A percentile compares a stretch with the other conserved stretches of the same genome.
Evolutionary conservation across 2,113 vertebrate species (phyloP).

Genomic region (Phalacrocorax brasilianus): DNA sequence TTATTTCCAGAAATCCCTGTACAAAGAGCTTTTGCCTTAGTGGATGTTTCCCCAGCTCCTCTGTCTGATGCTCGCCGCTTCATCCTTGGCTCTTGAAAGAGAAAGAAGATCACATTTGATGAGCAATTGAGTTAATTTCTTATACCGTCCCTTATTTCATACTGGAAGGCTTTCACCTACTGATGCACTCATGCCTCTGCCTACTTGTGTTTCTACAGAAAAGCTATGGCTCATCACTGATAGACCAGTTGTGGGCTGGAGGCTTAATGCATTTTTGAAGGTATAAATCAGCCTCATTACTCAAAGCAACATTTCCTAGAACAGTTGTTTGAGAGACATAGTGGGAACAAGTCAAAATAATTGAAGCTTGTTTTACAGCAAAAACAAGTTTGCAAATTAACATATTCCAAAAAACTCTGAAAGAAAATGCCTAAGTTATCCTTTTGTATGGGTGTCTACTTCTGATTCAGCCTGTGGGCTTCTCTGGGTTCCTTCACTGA

Average conservation of each 20-base stretch:
- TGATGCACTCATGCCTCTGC: neutral
- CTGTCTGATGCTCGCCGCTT: conserved; percentile 95
- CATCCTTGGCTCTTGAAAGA: conserved; percentile 87
- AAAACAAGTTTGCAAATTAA: conserved; percentile 24
- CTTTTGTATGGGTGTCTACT: neutral
- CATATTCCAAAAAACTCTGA: neutral
- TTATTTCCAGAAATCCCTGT: conserved; percentile 91
- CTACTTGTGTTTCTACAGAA: conserved; percentile 1
- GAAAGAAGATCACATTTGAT: conserved; percentile 12
- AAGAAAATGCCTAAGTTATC: neutral
- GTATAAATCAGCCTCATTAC: neutral
- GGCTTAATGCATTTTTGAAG: neutral
- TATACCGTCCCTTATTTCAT: neutral
- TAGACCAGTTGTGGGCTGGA: conserved; percentile 1
- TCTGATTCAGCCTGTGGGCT: neutral
- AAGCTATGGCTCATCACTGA: neutral
- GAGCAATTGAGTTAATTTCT: neutral
- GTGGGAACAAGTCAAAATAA: conserved; percentile 40
- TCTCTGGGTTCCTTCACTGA: neutral
- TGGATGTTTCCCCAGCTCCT: conserved; percentile 91
- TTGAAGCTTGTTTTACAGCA: conserved; percentile 25
- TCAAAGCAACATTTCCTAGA: neutral
- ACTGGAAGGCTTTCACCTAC: neutral
- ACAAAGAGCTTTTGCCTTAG: conserved; percentile 90
- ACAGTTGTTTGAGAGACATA: neutral